Base-by-base conservation (phyloP, 2,113 vertebrate species). In the Loxodonta africana region DNA sequence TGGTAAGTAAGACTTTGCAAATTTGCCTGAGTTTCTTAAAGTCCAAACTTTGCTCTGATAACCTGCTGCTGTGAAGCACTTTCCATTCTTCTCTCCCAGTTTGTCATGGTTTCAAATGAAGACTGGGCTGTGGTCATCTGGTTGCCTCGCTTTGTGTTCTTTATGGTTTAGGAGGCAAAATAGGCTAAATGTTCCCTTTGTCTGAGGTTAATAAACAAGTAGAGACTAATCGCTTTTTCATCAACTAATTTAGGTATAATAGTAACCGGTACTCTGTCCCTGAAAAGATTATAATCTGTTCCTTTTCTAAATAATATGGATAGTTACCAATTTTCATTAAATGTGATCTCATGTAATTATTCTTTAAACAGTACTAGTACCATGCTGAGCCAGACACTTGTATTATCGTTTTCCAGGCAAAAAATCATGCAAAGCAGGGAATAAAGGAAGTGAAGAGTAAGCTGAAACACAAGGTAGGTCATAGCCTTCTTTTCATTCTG, bases 361-460 rank as follows among this genome's bases (percentile, higher is more conserved):
- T 95, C 30, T 51, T 2, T 95, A 83, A 77, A 44, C 89, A 25
- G n/a, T 95, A 53, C n/a, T 25, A 83, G 28, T 96, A 26, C 86
- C 74, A 74, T 65, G 5, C 82, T 95, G 83, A 98, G 63, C 33
- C 53, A 95, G 69, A 69, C 28, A 33, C 48, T 87, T 93, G 92
- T 62, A 6, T 83, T 93, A n/a, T 74, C 3, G 69, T 98, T 96
- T 98, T 96, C 95, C 97, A 99, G 99, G 99, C 99, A 98, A 99
- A 99, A 99, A 99, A 98, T 98, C 99, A 99, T 28, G 99, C 99
- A 60, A 99, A 99, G 97, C 99, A 99, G 98, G 99, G 99, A 90
- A 99, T 99, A 95, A 99, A 99, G 93, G 99, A 99, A 97, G 99
- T 99, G 98, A 99, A 99, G 99, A 99, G 98, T 98, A 99, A 99